A percentile compares a stretch with the other conserved stretches of the same genome.
Conservation (phyloP, 2,888 invertebrate genomes). For the Pseudococcus longispinus region DNA sequence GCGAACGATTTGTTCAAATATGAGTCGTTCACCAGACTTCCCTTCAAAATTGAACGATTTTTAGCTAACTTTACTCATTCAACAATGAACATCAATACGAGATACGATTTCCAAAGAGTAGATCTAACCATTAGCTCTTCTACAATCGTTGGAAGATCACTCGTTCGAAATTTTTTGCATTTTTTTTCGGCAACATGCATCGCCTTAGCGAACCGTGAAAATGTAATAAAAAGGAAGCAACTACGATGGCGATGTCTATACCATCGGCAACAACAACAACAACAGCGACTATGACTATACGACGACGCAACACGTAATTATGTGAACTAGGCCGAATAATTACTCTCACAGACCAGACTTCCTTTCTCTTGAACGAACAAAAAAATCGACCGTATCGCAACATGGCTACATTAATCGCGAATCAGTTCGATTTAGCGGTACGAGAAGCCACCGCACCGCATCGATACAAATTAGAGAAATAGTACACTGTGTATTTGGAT, state of each 20-base stretch:
- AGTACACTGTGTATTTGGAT: neutral
- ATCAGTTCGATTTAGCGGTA: neutral
- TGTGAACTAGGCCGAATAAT: slow-evolving; percentile 50
- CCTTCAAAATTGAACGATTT: neutral
- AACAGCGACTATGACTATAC: neutral
- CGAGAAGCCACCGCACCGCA: neutral
- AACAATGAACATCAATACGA: no score
- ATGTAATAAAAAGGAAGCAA: slow-evolving; percentile 24
- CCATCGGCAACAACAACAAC: neutral
- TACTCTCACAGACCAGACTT: slow-evolving; percentile 50
- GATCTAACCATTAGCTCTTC: neutral
- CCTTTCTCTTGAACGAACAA: slow-evolving; percentile 1
- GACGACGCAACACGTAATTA: slow-evolving; percentile 46
- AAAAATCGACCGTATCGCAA: neutral
- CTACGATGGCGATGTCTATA: neutral
- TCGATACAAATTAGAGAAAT: neutral
- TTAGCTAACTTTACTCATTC: no score
- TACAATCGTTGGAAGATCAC: neutral
- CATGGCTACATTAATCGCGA: neutral
- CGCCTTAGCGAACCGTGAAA: slow-evolving; percentile 19
- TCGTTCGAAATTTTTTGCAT: neutral
- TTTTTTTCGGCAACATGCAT: slow-evolving; percentile 5
- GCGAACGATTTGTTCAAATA: no score
- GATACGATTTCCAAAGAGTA: neutral
- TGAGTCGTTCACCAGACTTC: neutral